Evolutionary conservation across 2,113 vertebrate species (phyloP).

Genomic region (Mobula birostris): DNA sequence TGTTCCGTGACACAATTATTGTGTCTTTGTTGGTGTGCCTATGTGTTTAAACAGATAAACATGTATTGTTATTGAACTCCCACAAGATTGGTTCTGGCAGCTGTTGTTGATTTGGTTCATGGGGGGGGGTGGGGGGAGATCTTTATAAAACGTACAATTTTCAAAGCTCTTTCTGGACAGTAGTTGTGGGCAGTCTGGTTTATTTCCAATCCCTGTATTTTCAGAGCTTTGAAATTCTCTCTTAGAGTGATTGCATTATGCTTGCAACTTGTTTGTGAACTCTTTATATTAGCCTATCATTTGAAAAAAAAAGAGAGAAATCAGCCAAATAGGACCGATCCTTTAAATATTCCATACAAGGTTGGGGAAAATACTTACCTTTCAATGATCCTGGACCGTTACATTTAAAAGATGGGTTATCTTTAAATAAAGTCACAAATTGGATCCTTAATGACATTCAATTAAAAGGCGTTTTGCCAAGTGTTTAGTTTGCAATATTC

Average conservation of each 20-base stretch:
- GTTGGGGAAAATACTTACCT: neutral
- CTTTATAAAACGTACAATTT: neutral
- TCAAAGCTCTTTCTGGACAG: conserved; percentile 25
- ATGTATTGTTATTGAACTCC: conserved; percentile 33
- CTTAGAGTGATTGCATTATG: neutral
- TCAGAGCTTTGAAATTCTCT: neutral
- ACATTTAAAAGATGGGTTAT: neutral
- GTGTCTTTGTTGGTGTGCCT: conserved; percentile 52
- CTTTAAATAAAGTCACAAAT: neutral
- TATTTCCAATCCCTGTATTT: neutral
- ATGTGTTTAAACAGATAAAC: conserved; percentile 47
- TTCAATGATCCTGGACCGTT: neutral
- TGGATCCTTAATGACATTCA: neutral
- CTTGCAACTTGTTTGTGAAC: neutral
- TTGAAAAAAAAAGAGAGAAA: neutral
- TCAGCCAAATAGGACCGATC: neutral
- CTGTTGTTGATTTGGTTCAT: conserved; percentile 18
- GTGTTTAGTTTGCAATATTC: neutral
- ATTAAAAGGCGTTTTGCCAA: neutral
- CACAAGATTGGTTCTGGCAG: neutral
- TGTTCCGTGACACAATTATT: conserved; percentile 55
- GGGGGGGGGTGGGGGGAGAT: neutral
- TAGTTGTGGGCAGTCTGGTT: neutral
- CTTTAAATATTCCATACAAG: neutral
- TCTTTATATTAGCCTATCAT: neutral